phyloP scores from a whole-genome alignment of 2,113 vertebrate species.

The Coregonus clupeaformis region DNA sequence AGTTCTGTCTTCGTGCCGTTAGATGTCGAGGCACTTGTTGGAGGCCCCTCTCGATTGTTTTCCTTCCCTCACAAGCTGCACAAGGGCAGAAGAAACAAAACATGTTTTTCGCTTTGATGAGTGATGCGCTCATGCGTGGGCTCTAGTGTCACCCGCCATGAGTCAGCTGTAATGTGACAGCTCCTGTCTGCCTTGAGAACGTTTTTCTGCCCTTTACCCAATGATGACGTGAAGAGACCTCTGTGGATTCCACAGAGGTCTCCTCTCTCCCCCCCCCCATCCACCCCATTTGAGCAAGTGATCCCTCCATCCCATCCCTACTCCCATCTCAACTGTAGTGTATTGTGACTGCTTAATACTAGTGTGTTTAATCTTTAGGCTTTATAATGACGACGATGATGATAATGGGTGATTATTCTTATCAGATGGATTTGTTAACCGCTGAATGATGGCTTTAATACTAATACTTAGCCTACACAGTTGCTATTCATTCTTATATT shows the following conservation, averaged over 20 bases:
- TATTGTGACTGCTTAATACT: slow-evolving; percentile 49
- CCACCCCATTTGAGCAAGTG: no score
- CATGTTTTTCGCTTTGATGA: slow-evolving; percentile 70
- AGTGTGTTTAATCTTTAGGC: slow-evolving; percentile 42
- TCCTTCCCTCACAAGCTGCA: not conserved
- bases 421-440: slow-evolving; percentile 44
- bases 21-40: no score
- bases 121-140: slow-evolving; percentile 67
- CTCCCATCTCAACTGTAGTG: no score
- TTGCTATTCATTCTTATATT: slow-evolving; percentile 11
- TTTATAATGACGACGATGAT: slow-evolving; percentile 49
- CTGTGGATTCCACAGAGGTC: not conserved
- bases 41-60: no score
- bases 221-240: not conserved
- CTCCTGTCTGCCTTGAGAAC: slow-evolving; percentile 48
- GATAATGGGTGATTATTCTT: slow-evolving; percentile 51
- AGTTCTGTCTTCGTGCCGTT: slow-evolving; percentile 20
- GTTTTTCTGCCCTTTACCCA: not conserved
- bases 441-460: slow-evolving; percentile 16
- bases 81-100: not conserved
- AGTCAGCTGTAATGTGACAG: slow-evolving; percentile 66
- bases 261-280: no score
- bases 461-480: not conserved
- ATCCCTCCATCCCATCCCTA: no score
- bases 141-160: slow-evolving; percentile 64